Evolutionary conservation across 2,888 invertebrate species (phyloP).

Genomic region (Aphidius colemani): DNA sequence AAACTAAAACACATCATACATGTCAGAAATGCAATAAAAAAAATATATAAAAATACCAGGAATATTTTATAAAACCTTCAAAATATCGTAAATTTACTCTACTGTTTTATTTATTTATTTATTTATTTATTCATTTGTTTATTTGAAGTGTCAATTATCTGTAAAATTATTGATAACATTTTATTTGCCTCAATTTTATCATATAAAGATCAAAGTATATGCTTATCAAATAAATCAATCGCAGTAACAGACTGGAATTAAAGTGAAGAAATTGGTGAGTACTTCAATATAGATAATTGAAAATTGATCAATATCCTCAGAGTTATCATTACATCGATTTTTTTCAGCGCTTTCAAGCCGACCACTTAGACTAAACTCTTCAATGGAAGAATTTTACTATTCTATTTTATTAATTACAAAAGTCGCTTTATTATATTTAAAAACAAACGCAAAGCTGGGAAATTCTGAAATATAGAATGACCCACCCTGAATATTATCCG

Average conservation of each 20-base stretch:
- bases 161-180: conserved; percentile 5
- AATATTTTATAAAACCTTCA: background rate
- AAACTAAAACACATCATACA: conserved; percentile 25
- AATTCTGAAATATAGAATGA: too few species aligned
- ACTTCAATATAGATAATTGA: conserved; percentile 16
- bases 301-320: conserved; percentile 25
- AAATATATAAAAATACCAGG: background rate
- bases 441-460: too few species aligned
- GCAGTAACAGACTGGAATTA: too few species aligned
- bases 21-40: conserved; percentile 21
- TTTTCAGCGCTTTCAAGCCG: conserved; percentile 26
- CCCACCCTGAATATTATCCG: too few species aligned
- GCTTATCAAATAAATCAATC: too few species aligned
- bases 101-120: background rate
- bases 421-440: too few species aligned
- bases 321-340: background rate
- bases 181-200: background rate
- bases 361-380: conserved; percentile 16
- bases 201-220: too few species aligned
- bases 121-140: conserved; percentile 1
- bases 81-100: background rate
- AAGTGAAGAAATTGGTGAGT: background rate
- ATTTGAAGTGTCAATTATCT: too few species aligned
- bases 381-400: too few species aligned
- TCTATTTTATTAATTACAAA: too few species aligned